Evolutionary conservation across 2,113 vertebrate genomes (phyloP).

Genomic region (Cinclus mexicanus): DNA sequence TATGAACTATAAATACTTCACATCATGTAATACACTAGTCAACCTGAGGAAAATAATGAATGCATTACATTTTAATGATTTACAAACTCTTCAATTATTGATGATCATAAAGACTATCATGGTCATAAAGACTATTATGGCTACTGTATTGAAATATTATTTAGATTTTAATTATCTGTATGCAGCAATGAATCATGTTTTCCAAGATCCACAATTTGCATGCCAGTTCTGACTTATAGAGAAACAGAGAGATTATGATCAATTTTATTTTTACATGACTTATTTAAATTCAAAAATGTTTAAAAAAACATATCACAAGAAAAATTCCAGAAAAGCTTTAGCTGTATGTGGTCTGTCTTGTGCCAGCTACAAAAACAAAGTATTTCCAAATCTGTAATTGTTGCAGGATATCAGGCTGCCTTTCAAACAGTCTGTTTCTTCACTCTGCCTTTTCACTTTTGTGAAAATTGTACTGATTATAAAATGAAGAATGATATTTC

Average conservation of each 20-base stretch:
- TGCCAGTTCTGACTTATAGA: not conserved
- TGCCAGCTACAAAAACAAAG: not conserved
- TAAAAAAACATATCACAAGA: not conserved
- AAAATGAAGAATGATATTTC: constrained; percentile 8
- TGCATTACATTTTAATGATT: constrained; percentile 68
- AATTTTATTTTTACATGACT: not conserved
- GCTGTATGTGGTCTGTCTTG: not conserved
- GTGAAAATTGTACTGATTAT: constrained; percentile 5
- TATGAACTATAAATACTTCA: constrained; percentile 3
- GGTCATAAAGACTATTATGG: constrained; percentile 37
- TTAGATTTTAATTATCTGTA: constrained; percentile 61
- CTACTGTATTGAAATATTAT: constrained; percentile 60
- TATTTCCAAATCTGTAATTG: not conserved
- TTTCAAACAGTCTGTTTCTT: constrained; percentile 5
- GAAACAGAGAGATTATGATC: not conserved
- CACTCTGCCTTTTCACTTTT: not conserved
- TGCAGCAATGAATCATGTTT: not conserved
- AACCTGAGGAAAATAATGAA: constrained; percentile 68
- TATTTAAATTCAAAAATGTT: not conserved
- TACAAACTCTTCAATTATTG: constrained; percentile 68
- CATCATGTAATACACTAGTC: constrained; percentile 35
- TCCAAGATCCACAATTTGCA: not conserved
- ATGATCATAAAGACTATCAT: constrained; percentile 51
- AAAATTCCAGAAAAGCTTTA: not conserved
- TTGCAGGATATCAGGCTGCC: not conserved